These are phyloP conservation scores for Sebastes kiyomatsui DNA, from an alignment of 2,797 vertebrate genomes.

Conservation along the genomic window DNA sequence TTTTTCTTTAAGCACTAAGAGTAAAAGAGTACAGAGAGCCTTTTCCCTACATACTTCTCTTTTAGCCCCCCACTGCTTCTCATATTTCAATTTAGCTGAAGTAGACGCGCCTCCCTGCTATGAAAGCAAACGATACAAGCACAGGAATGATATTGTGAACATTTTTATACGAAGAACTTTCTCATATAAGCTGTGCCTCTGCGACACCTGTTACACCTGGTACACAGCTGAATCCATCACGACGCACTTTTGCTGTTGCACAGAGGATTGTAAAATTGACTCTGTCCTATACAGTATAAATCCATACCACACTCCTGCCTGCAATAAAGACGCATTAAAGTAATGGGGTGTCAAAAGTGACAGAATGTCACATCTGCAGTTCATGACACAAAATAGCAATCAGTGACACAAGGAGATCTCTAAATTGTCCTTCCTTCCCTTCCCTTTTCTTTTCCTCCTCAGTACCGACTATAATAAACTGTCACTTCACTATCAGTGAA, in stretches of 20 bases:
- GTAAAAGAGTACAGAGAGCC: background rate
- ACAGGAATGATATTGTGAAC: background rate
- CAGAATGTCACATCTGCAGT: background rate
- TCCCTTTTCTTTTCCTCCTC: background rate
- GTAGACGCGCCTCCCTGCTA: background rate
- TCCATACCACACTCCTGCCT: background rate
- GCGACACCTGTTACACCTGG: slow-evolving; percentile 11
- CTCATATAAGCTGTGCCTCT: background rate
- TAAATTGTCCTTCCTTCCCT: background rate
- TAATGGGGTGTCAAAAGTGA: background rate
- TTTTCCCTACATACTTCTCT: background rate
- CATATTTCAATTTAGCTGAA: background rate
- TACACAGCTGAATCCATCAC: background rate
- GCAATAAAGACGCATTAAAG: background rate
- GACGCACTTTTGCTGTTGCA: background rate
- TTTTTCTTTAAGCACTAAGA: background rate
- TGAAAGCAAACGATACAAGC: background rate
- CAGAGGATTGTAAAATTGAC: background rate
- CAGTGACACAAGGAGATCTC: background rate
- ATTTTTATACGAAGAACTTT: background rate
- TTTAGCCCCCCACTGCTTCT: background rate
- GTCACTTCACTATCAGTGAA: background rate
- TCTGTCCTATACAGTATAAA: background rate
- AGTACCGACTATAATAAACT: background rate
- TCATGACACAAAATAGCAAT: background rate